These are phyloP conservation scores for Drosophila engyochracea DNA, from an alignment of 2,888 invertebrate genomes.

Conservation along the genomic window DNA sequence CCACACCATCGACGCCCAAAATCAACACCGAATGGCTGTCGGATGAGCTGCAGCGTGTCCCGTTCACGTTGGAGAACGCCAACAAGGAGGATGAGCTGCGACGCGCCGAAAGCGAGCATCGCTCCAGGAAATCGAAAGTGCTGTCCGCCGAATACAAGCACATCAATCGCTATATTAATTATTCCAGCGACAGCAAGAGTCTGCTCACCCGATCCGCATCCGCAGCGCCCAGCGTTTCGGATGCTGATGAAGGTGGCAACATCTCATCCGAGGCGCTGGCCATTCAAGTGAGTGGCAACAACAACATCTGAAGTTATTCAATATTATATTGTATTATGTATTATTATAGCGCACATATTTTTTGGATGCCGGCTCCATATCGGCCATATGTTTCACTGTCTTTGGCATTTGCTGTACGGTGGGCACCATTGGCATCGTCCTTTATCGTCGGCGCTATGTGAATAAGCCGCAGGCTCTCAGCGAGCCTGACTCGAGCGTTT, in stretches of 20 bases:
- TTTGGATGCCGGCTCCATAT: slow-evolving; percentile 88
- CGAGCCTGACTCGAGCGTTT: slow-evolving; percentile 94
- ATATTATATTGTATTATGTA: neutral
- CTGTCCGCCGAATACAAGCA: slow-evolving; percentile 83
- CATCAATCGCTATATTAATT: slow-evolving; percentile 81
- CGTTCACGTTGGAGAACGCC: slow-evolving; percentile 82
- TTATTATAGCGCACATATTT: slow-evolving; percentile 76
- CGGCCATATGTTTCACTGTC: slow-evolving; percentile 90
- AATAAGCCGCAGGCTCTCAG: slow-evolving; percentile 94
- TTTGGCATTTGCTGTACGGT: slow-evolving; percentile 88
- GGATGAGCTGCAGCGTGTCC: slow-evolving; percentile 64
- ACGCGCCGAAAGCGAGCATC: slow-evolving; percentile 80
- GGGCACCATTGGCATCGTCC: slow-evolving; percentile 89
- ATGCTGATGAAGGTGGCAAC: slow-evolving; percentile 78
- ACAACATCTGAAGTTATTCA: neutral
- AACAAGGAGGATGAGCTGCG: slow-evolving; percentile 82
- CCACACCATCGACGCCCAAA: slow-evolving; percentile 68
- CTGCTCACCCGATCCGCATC: slow-evolving; percentile 82
- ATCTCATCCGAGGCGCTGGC: slow-evolving; percentile 84
- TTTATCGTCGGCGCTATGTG: slow-evolving; percentile 90
- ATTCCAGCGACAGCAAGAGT: slow-evolving; percentile 82
- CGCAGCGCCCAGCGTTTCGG: slow-evolving; percentile 69
- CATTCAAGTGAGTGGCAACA: slow-evolving; percentile 70
- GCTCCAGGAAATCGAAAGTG: slow-evolving; percentile 83
- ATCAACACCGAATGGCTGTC: slow-evolving; percentile 69